phyloP scores from a whole-genome alignment of 2,113 vertebrate genomes.

The Microtus pennsylvanicus region DNA sequence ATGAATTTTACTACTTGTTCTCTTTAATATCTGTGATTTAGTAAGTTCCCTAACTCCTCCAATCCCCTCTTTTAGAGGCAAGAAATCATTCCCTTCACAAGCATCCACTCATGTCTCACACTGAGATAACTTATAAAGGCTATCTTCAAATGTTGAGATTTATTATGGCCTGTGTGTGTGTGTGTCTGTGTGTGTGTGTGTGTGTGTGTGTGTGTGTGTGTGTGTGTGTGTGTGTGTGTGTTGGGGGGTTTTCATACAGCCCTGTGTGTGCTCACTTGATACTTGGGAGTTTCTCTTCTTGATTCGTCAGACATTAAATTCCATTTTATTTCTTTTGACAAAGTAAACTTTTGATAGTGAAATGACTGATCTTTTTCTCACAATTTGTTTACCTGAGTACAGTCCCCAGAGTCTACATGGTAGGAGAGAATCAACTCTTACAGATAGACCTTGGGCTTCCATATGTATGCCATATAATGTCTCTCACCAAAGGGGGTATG shows the following conservation, averaged over 20 bases:
- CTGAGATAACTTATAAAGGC: not conserved
- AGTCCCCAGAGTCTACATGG: not conserved
- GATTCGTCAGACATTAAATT: not conserved
- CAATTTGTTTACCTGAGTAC: not conserved
- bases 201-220: not conserved
- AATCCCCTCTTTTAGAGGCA: not conserved
- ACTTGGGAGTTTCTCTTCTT: conserved; percentile 20
- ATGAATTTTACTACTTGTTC: not conserved
- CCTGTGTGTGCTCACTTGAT: not conserved
- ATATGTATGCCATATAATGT: not conserved
- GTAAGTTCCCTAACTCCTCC: not conserved
- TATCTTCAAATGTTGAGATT: not conserved
- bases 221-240: not conserved
- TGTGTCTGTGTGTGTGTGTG: not conserved
- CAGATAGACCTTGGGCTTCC: too few relatives aligned
- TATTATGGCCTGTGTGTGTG: not conserved
- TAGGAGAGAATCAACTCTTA: not conserved
- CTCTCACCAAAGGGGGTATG: too few relatives aligned
- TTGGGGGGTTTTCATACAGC: not conserved
- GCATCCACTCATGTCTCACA: not conserved
- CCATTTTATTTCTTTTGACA: conserved; percentile 23
- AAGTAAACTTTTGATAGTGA: conserved; percentile 3
- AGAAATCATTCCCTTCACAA: not conserved
- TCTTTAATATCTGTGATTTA: conserved; percentile 19
- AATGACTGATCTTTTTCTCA: conserved; percentile 10